Conservation (phyloP, 2,888 invertebrate species). For the Plemyria rubiginata region DNA sequence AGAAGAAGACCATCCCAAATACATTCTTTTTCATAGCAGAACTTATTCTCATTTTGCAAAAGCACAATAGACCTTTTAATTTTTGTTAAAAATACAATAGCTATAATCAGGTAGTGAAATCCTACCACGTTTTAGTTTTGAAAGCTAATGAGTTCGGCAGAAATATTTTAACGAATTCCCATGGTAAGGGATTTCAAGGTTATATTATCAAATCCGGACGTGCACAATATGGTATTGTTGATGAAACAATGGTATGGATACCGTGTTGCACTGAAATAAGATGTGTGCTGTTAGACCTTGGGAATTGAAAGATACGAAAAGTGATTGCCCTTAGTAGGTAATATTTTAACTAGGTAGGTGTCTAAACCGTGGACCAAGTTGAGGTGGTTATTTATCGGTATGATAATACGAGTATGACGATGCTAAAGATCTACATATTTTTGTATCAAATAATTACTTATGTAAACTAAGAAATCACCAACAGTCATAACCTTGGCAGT, state of each 20-base stretch:
- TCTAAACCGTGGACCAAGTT: too few relatives aligned
- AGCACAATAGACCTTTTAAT: background rate
- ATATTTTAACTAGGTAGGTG: too few relatives aligned
- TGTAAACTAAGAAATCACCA: too few relatives aligned
- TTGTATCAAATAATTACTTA: too few relatives aligned
- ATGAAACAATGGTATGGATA: slow-evolving; percentile 57
- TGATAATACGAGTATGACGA: too few relatives aligned
- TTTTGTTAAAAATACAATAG: background rate
- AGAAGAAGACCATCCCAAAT: background rate
- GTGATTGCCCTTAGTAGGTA: background rate
- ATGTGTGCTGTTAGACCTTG: slow-evolving; percentile 31
- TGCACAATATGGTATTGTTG: slow-evolving; percentile 62
- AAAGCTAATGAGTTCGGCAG: slow-evolving; percentile 30
- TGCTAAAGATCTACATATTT: too few relatives aligned
- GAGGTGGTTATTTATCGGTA: too few relatives aligned
- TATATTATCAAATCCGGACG: slow-evolving; percentile 48
- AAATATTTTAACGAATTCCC: slow-evolving; percentile 36
- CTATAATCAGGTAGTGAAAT: slow-evolving; percentile 21
- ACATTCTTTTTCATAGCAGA: background rate
- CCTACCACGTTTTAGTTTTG: slow-evolving; percentile 9
- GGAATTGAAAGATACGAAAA: slow-evolving; percentile 8
- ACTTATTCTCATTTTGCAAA: background rate
- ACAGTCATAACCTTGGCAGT: too few relatives aligned
- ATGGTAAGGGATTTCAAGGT: slow-evolving; percentile 44
- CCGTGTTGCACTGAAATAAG: slow-evolving; percentile 46